A percentile compares a stretch with the other conserved stretches of the same genome.
Evolutionary conservation across 1,140 invertebrate genomes (phyloP).

Genomic region (Aphelinus atriplicis): DNA sequence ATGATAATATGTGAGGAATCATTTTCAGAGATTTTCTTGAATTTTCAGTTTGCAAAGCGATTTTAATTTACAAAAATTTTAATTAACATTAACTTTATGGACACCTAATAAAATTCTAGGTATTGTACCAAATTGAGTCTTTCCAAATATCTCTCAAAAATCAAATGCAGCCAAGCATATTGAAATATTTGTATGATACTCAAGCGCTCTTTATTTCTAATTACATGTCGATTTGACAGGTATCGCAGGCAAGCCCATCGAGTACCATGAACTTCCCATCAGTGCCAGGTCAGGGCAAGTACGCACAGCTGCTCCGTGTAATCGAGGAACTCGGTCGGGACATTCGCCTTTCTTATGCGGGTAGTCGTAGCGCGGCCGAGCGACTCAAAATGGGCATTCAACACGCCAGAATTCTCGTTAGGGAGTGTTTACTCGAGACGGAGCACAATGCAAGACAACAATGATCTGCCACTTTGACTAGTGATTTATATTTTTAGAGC

Average conservation of each 20-base stretch:
- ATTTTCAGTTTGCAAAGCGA: no score
- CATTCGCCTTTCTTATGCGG: conserved; percentile 82
- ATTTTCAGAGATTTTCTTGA: no score
- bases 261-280: conserved; percentile 61
- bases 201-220: background rate
- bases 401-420: conserved; percentile 81
- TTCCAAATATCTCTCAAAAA: no score
- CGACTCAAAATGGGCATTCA: conserved; percentile 82
- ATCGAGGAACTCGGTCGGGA: conserved; percentile 87
- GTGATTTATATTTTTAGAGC: conserved; percentile 50
- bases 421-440: conserved; percentile 83
- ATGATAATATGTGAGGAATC: no score
- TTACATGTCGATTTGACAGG: conserved; percentile 45
- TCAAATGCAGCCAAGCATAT: no score
- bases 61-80: background rate
- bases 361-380: conserved; percentile 82
- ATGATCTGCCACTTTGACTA: conserved; percentile 57
- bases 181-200: no score
- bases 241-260: conserved; percentile 60
- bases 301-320: conserved; percentile 80
- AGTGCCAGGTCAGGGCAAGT: conserved; percentile 71
- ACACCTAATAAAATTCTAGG: no score
- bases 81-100: background rate
- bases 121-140: no score
- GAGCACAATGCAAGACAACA: conserved; percentile 76